Percentiles rank a stretch among this genome's conserved stretches.
These are phyloP conservation scores for Drosophila parabipectinata DNA, from an alignment of 1,140 invertebrate genomes.

Conservation along the genomic window DNA sequence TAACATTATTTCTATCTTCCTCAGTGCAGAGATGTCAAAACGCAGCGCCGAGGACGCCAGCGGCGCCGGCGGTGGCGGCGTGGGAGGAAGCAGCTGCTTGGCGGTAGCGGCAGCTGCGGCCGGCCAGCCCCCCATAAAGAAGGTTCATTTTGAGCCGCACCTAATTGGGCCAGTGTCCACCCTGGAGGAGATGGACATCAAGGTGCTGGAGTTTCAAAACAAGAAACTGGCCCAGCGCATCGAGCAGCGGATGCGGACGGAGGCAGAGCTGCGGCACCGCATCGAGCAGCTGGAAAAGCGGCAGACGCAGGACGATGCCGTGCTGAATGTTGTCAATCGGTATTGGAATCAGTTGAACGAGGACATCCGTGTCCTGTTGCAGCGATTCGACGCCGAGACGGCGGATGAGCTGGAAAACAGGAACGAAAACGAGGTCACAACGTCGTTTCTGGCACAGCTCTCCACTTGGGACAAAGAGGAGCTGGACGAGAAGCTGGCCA, in stretches of 20 bases:
- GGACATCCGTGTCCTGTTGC: constrained; percentile 96
- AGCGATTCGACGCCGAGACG: constrained; percentile 98
- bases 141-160: constrained; percentile 97
- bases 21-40: constrained; percentile 88
- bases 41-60: constrained; percentile 87
- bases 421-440: constrained; percentile 98
- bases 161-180: constrained; percentile 96
- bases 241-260: constrained; percentile 94
- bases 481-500: constrained; percentile 96
- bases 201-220: constrained; percentile 98
- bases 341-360: constrained; percentile 99
- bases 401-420: constrained; percentile 97
- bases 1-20: background rate
- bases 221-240: constrained; percentile 97
- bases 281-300: constrained; percentile 98
- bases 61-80: constrained; percentile 72
- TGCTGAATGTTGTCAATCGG: constrained; percentile 98
- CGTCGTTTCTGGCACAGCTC: constrained; percentile 97
- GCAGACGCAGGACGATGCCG: constrained; percentile 98
- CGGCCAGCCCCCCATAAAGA: constrained; percentile 90
- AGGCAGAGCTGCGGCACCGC: constrained; percentile 94
- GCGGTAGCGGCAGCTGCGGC: constrained; percentile 61
- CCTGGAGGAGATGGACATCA: constrained; percentile 98
- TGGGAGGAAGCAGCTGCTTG: constrained; percentile 55
- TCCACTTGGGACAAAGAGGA: constrained; percentile 99